Evolutionary conservation across 2,888 invertebrate genomes (phyloP), one percentile per base, ranked within the genome.

Genomic region (Drepanosiphum platanoidis): DNA sequence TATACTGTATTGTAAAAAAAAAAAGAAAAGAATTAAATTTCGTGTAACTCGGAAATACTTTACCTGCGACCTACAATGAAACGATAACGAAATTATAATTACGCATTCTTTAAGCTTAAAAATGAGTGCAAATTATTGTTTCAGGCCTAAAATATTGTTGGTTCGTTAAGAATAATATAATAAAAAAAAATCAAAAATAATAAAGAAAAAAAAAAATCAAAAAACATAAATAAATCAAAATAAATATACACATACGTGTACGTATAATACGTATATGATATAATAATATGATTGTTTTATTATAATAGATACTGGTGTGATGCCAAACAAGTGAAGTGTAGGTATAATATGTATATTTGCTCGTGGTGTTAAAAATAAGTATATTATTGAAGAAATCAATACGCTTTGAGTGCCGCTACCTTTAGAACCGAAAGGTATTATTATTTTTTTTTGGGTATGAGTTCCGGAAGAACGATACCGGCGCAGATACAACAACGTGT

Each of bases 301-400:
- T 30, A 46, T 7, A 30, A 30, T 13, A 78, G 39, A 70, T 80
- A 70, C 70, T 39, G 71, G 71, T 81, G 81, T 81, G n/a, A 71
- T 71, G 81, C 39, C 30, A 81, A 71, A 81, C 39, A 32, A 61
- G 58, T 81, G 81, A 81, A 58, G 39, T 71, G 81, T 71, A 77
- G 30, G 22, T 39, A 36, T 61, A 75, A 72, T 27, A 46, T 32
- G 22, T 4, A 52, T 32, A 75, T 74, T 79, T 34, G 46, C 34
- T 32, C 3, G 79, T 52, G 79, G 46, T 52, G 11, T 58, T 58
- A 4, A 42, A 9, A 9, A 42, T 42, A 42, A n/a, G 46, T 46
- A 46, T 18, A 58, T n/a, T 32, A 79, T 30, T 7, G 36, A 70
- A 36, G 9, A 80, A 70, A 18, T 70, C 36, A 58, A 18, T 13